Evolutionary conservation across 2,888 invertebrate genomes (phyloP).

Genomic region (Ptychoptera albimana): DNA sequence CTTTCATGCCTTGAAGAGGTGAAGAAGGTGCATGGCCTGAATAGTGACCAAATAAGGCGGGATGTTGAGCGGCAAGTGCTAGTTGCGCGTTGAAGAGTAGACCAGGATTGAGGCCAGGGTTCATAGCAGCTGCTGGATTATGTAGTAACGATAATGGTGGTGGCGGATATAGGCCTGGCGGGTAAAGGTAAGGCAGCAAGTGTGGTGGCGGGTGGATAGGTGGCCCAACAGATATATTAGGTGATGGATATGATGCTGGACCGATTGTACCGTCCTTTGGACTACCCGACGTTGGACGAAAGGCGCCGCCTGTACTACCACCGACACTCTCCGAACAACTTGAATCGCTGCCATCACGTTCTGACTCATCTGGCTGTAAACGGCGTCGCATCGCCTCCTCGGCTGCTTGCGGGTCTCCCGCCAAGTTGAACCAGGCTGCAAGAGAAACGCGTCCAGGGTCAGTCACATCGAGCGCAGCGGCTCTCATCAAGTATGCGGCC

Average conservation of each 20-base stretch:
- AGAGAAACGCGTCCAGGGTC: neutral
- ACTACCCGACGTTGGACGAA: conserved; percentile 33
- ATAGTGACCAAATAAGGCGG: conserved; percentile 55
- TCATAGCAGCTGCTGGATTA: conserved; percentile 34
- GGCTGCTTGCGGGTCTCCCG: conserved; percentile 35
- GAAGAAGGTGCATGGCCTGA: conserved; percentile 52
- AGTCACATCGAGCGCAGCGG: neutral
- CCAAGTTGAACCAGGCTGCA: conserved; percentile 46
- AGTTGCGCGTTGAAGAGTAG: conserved; percentile 79
- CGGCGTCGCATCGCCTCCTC: conserved; percentile 30
- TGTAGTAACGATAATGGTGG: conserved; percentile 49
- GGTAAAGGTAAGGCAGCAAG: conserved; percentile 83
- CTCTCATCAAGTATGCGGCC: neutral
- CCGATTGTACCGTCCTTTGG: conserved; percentile 33
- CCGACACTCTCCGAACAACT: conserved; percentile 50
- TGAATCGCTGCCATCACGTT: conserved; percentile 52
- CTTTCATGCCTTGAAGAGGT: conserved; percentile 51
- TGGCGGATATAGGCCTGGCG: conserved; percentile 72
- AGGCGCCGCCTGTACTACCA: conserved; percentile 31
- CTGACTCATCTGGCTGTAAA: conserved; percentile 44
- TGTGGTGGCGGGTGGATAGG: conserved; percentile 82
- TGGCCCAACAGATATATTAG: conserved; percentile 87
- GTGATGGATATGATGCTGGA: conserved; percentile 60
- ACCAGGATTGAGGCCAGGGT: conserved; percentile 58
- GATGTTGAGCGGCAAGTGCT: conserved; percentile 76